A percentile compares a stretch with the other conserved stretches of the same genome.
phyloP scores from a whole-genome alignment of 92 coral and sea anemone genomes.

The Heliopora coerulea region DNA sequence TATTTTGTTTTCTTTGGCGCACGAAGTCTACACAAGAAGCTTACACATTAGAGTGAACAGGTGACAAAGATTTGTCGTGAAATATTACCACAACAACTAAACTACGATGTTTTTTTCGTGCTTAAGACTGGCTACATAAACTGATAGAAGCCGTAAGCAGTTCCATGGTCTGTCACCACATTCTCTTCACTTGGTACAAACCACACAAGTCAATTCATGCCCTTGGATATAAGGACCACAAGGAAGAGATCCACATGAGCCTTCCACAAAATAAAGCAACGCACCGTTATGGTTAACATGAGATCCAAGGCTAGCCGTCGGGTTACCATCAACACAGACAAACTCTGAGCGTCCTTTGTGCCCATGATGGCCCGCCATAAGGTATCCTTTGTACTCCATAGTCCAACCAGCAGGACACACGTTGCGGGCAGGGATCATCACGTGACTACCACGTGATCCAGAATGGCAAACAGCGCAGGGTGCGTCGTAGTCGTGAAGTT shows the following conservation, averaged over 20 bases:
- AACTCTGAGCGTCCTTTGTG: constrained; percentile 43
- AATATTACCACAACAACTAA: no score
- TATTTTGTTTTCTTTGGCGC: no score
- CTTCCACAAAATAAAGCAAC: constrained; percentile 59
- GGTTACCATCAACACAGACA: constrained; percentile 61
- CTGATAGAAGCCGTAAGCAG: no score
- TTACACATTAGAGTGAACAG: no score
- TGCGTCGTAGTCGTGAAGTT: constrained; percentile 56
- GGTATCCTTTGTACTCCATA: constrained; percentile 68
- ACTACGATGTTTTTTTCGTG: no score
- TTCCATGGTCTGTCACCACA: no score
- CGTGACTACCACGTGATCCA: constrained; percentile 56
- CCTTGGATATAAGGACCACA: constrained; percentile 57
- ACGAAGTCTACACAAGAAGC: no score
- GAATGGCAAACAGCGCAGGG: constrained; percentile 61
- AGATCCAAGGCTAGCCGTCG: constrained; percentile 44
- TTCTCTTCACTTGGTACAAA: constrained; percentile 79
- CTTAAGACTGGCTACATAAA: no score
- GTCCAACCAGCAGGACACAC: constrained; percentile 68
- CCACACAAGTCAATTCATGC: constrained; percentile 77
- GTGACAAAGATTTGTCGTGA: no score
- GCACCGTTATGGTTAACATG: constrained; percentile 50
- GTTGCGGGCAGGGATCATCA: constrained; percentile 69
- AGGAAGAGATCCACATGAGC: constrained; percentile 55
- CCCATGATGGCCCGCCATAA: constrained; percentile 56